Base-by-base conservation (phyloP, 2,888 invertebrate genomes). In the Calameuta pallipes region DNA sequence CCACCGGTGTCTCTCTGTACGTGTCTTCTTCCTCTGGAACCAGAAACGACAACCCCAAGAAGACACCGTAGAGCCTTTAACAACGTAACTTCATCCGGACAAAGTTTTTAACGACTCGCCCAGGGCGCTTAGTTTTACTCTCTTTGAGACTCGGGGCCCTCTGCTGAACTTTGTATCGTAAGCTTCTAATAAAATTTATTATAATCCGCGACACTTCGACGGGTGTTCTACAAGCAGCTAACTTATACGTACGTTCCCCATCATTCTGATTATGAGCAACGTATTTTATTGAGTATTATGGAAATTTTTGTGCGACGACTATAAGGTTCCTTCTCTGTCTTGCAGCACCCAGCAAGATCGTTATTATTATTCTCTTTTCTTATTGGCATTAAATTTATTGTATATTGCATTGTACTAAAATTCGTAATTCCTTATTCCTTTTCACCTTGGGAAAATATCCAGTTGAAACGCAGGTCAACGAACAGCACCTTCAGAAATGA, bases 51-150 rank as follows among this genome's bases (percentile, higher is more conserved):
- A 56, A 56, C 56, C 56, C 23, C 23, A 56, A 23, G 56, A 56
- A 56, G 23, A 56, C 6, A 23, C 56, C 56, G 56, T 56, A 56
- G 77, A 36, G 74, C 69, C 74, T 77, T 74, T 77, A 77, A 77
- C 77, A 77, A 77, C 77, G 77, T 74, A 77, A 77, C 77, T 77
- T 77, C 69, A 37, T n/a, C 75, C n/a, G 34, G 73, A 74, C 69
- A 35, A 77, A 77, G 77, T 77, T 77, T 77, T 77, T 77, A 77
- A 77, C 77, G 77, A 77, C 74, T 37, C 69, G 77, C 77, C 77
- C 15, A 77, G 69, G 77, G 77, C 77, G 77, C 56, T 77, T 69
- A 74, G 77, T 74, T 74, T 74, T 77, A 74, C 74, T 73, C 34
- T 30, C 73, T 73, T 76, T 33, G 30, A n/a, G 12, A 37, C 23